Evolutionary conservation across 2,888 invertebrate species (phyloP).

Genomic region (Ametastegia equiseti): DNA sequence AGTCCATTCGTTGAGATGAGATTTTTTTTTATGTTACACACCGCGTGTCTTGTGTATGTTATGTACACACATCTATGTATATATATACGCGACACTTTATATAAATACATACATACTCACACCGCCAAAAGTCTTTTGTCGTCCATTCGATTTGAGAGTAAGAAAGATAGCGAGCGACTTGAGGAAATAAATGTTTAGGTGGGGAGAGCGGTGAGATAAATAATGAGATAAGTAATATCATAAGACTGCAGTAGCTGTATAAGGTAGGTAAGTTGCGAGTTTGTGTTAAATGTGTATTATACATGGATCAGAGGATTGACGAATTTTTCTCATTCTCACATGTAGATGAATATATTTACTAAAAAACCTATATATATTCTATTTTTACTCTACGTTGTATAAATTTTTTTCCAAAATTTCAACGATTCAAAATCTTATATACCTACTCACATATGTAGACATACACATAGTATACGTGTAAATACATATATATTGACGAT

Average conservation of each 20-base stretch:
- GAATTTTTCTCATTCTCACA: not conserved
- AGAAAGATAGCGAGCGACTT: not conserved
- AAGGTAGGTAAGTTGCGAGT: not conserved
- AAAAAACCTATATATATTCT: too few relatives aligned
- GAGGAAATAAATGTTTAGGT: slow-evolving; percentile 40
- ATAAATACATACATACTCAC: too few relatives aligned
- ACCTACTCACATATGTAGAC: too few relatives aligned
- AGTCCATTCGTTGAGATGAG: slow-evolving; percentile 8
- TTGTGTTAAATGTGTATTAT: not conserved
- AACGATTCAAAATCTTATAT: too few relatives aligned
- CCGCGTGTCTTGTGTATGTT: not conserved
- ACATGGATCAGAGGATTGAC: not conserved
- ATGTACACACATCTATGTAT: not conserved
- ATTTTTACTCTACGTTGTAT: too few relatives aligned
- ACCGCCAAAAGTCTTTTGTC: slow-evolving; percentile 25
- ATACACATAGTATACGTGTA: too few relatives aligned
- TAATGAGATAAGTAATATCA: slow-evolving; percentile 24
- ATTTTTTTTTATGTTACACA: slow-evolving; percentile 21
- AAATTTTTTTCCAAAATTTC: too few relatives aligned
- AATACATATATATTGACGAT: too few relatives aligned
- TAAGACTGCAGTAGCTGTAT: not conserved
- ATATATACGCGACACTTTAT: too few relatives aligned
- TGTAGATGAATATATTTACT: too few relatives aligned
- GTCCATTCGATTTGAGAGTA: not conserved
- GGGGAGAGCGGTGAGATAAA: slow-evolving; percentile 38